phyloP scores from a whole-genome alignment of 2,888 invertebrate species.

The Orgyia antiqua region DNA sequence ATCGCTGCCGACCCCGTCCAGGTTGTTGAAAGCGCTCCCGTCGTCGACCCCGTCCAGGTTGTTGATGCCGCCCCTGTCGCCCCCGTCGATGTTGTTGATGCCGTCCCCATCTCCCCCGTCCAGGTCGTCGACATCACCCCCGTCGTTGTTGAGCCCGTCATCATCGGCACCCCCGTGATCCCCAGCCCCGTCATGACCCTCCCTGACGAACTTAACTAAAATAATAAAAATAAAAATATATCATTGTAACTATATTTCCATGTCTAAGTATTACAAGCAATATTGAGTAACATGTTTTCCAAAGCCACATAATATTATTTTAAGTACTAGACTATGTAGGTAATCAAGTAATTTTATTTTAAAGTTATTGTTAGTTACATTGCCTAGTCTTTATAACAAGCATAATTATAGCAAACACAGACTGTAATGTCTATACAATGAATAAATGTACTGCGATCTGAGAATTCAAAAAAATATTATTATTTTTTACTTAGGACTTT shows the following conservation, averaged over 20 bases:
- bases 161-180: background rate
- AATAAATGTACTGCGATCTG: too few species aligned
- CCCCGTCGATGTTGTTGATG: background rate
- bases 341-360: too few species aligned
- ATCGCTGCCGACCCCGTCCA: conserved; percentile 8
- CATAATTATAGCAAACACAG: too few species aligned
- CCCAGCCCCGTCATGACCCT: conserved; percentile 15
- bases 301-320: too few species aligned
- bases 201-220: conserved; percentile 38
- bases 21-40: conserved; percentile 9
- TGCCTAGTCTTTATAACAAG: too few species aligned
- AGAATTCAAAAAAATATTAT: background rate
- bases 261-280: too few species aligned
- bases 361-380: too few species aligned
- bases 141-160: conserved; percentile 3
- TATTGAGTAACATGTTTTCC: too few species aligned
- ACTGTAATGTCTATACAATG: too few species aligned
- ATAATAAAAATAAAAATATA: too few species aligned
- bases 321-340: too few species aligned
- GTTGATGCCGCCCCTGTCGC: background rate
- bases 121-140: conserved; percentile 1
- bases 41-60: conserved; percentile 1
- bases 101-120: conserved; percentile 2
- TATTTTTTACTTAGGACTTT: background rate
- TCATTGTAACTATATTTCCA: too few species aligned